Evolutionary conservation across 2,113 vertebrate species (phyloP), one percentile per base, ranked within the genome.

Genomic region (Rhea americana): DNA sequence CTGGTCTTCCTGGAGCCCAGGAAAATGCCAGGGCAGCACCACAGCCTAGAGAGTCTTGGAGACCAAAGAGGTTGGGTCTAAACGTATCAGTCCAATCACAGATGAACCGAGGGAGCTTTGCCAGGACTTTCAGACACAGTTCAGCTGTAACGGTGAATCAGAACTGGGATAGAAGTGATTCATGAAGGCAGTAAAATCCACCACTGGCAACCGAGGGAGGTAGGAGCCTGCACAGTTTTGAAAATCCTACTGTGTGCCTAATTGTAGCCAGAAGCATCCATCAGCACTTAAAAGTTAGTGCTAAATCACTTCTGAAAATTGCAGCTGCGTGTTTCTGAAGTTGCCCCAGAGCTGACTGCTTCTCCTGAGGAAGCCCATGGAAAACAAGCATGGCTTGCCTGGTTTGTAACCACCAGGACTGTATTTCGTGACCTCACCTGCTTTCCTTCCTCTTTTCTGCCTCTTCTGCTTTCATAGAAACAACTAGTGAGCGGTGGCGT

Each of bases 381-480:
- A 88, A 77, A 82, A 70, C 70, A 79, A 84, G 35, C 13, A 79
- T 0, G 2, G 90, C 41, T 20, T 3, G 0, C 22, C 70, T 48
- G 48, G n/a, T 22, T 51, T 19, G 18, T 35, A 72, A 47, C 35
- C 12, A 26, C 30, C 2, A 1, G 43, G 65, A 18, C 61, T 50
- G 62, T 13, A 6, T 43, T 82, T 76, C 66, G 75, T 19, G 39
- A 66, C 58, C 51, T 79, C 47, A 19, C 43, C 83, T 70, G 70
- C 70, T 79, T 87, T 78, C 71, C 94, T 96, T 95, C 93, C 92
- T 79, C 86, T 93, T 90, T 26, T 39, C 39, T 37, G 61, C 30
- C 74, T 82, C 74, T 91, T 93, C 90, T 94, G 96, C 96, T 95
- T 94, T 90, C 13, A 24, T 63, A 73, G 1, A 9, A 51, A 68